Base-by-base conservation (phyloP, 2,113 vertebrate species). In the Myanophis thanlyinensis region DNA sequence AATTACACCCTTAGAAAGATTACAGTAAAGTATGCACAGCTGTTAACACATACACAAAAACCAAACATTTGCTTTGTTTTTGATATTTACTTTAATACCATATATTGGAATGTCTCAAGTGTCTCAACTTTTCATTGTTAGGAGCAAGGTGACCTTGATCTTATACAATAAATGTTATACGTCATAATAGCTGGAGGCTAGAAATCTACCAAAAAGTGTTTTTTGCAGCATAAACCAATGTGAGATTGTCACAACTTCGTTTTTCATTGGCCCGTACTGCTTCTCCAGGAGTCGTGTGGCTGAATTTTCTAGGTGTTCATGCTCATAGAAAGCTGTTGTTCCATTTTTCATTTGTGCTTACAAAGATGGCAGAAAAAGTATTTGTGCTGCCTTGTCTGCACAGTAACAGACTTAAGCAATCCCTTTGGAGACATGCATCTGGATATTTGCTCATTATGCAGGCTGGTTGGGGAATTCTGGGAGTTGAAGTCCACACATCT, bases 151-250 rank as follows among this genome's bases (percentile, higher is more conserved):
- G 93, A 93, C 90, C 90, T 91, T 44, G 20, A 85, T 87, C 27
- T 73, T 27, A 7, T 12, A 47, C 54, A n/a, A 5, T 51, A 93
- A 91, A 88, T 4, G 1, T 59, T 1, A 0, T 4, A 73, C 3
- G 48, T 84, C 49, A 0, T 49, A 91, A 62, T 25, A 93, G 11
- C 13, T 48, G 44, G 0, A 1, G 44, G 90, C 92, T 23, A 40
- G 85, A 94, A 92, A 93, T 95, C 92, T 93, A 12, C 40, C 67
- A 9, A 80, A 40, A 15, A 59, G 30, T 89, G 93, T 89, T 86
- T 52, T 0, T 8, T 9, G 40, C 10, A 7, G 53, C 15, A 44
- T 92, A 13, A 35, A 3, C 27, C 11, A 25, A 11, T 13, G 30
- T 91, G 46, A 0, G 56, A 91, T 9, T 51, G 48, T 87, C 89